phyloP scores from a whole-genome alignment of 2,797 vertebrate genomes.

The Coregonus suidteri region DNA sequence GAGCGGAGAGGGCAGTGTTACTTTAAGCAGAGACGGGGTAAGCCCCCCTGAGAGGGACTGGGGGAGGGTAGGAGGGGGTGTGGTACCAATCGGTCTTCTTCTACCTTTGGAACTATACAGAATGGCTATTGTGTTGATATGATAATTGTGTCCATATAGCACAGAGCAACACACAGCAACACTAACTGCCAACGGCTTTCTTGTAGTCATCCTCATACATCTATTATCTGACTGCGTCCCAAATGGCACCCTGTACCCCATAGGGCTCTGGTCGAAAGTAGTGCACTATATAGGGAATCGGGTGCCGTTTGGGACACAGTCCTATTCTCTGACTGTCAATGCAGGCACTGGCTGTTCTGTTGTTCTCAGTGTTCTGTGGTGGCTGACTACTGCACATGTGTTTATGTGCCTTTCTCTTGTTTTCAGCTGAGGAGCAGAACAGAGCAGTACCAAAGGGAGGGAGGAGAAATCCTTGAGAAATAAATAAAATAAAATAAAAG shows the following conservation, averaged over 20 bases:
- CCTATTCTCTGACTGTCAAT: neutral
- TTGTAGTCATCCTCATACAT: neutral
- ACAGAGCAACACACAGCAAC: neutral
- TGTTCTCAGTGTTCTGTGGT: neutral
- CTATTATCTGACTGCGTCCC: no score
- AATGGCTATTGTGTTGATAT: neutral
- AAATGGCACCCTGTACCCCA: no score
- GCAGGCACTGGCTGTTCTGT: neutral
- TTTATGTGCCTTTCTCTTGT: neutral
- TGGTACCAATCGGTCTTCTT: neutral
- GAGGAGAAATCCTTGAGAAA: conserved; percentile 32
- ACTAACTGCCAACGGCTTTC: neutral
- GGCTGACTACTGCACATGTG: neutral
- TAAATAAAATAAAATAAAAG: neutral
- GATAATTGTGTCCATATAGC: neutral
- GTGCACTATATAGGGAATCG: no score
- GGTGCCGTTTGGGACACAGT: no score
- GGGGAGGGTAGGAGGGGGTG: no score
- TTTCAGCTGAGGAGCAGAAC: neutral
- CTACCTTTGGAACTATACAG: neutral
- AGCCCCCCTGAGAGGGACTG: no score
- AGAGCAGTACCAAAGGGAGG: neutral
- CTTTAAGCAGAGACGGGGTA: neutral
- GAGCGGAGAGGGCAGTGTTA: conserved; percentile 32
- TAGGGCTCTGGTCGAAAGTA: no score